phyloP scores from a whole-genome alignment of 1,140 invertebrate species.

The Pteromalus puparum region DNA sequence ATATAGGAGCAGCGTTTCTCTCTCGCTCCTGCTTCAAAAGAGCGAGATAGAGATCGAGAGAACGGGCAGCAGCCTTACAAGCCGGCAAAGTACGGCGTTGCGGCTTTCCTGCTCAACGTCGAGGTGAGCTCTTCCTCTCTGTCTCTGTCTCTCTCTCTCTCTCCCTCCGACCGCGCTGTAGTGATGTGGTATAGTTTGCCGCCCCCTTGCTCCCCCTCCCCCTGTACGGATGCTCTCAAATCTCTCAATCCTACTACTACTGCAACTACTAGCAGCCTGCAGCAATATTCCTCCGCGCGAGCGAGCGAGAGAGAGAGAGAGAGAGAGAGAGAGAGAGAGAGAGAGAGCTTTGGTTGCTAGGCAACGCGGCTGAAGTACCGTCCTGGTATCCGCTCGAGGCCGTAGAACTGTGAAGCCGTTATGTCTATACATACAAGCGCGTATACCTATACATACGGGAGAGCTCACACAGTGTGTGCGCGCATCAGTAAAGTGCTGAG shows the following conservation, averaged over 20 bases:
- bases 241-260: conserved; percentile 39
- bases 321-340: conserved; percentile 25
- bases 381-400: conserved; percentile 45
- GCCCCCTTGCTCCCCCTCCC: neutral
- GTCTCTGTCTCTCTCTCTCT: neutral
- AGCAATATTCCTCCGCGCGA: conserved; percentile 2
- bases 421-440: neutral
- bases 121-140: neutral
- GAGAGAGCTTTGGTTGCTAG: conserved; percentile 43
- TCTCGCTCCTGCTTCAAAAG: neutral
- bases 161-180: neutral
- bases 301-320: conserved; percentile 31
- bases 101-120: conserved; percentile 9
- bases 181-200: neutral
- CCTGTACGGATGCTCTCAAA: neutral
- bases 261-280: conserved; percentile 34
- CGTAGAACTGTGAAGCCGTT: conserved; percentile 29
- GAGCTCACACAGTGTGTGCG: neutral
- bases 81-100: neutral
- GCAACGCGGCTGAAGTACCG: conserved; percentile 46
- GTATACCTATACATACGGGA: neutral
- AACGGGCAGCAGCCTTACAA: neutral
- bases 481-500: conserved; percentile 19
- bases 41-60: neutral
- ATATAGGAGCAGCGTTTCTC: neutral